phyloP scores from a whole-genome alignment of 2,113 vertebrate genomes.

The Alaudala cheleensis region DNA sequence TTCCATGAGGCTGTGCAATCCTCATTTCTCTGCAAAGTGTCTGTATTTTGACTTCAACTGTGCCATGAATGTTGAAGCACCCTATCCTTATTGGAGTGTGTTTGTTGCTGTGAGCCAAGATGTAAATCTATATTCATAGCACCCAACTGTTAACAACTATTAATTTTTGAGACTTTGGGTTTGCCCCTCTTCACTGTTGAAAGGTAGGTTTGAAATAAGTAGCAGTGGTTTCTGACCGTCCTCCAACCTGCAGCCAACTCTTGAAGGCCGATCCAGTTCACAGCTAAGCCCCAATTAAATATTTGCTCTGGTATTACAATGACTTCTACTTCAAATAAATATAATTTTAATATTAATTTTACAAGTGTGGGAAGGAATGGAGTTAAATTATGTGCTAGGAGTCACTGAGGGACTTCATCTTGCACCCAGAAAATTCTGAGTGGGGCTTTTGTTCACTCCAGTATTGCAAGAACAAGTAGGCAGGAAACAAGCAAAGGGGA shows the following conservation, averaged over 20 bases:
- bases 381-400: neutral
- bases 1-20: neutral
- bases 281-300: neutral
- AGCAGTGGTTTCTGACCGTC: neutral
- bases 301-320: neutral
- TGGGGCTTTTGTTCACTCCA: neutral
- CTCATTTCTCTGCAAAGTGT: rapidly evolving
- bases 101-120: neutral
- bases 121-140: neutral
- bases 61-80: rapidly evolving
- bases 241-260: rapidly evolving
- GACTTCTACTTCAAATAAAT: neutral
- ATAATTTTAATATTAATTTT: neutral
- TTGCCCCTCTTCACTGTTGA: neutral
- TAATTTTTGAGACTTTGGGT: rapidly evolving
- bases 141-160: neutral
- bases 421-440: neutral
- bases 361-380: neutral
- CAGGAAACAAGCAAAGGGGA: neutral
- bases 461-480: neutral
- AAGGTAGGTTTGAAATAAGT: neutral
- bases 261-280: neutral
- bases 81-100: neutral
- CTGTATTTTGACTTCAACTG: neutral
- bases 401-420: neutral